These are phyloP conservation scores for Nymphalis io DNA, from an alignment of 1,140 invertebrate genomes.

Conservation along the genomic window DNA sequence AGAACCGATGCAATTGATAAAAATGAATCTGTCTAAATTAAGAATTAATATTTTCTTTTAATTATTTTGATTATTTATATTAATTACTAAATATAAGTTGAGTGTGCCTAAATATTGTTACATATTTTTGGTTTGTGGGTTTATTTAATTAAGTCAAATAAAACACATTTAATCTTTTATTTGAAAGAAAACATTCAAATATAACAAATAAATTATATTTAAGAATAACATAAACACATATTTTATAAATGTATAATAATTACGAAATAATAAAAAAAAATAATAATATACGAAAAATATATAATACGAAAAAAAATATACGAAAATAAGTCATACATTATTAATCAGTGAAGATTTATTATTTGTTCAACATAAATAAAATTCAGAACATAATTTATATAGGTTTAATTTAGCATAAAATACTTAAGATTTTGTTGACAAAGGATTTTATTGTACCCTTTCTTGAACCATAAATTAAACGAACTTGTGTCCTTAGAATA, in stretches of 20 bases:
- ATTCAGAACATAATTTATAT: conserved; percentile 59
- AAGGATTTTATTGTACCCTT: conserved; percentile 67
- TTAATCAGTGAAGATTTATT: not conserved
- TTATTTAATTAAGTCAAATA: too few species aligned
- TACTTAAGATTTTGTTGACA: conserved; percentile 75
- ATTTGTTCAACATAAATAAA: conserved; percentile 23
- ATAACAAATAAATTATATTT: too few species aligned
- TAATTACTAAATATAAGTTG: too few species aligned
- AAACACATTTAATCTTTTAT: too few species aligned
- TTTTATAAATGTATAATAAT: not conserved
- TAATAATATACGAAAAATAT: too few species aligned
- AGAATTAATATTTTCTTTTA: not conserved
- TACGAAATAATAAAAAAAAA: not conserved
- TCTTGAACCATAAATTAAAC: conserved; percentile 71
- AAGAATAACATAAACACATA: too few species aligned
- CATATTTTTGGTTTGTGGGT: too few species aligned
- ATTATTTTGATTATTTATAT: not conserved
- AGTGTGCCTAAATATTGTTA: too few species aligned
- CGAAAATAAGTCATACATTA: too few species aligned
- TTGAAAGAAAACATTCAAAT: too few species aligned
- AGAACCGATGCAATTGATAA: not conserved
- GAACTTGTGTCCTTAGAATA: conserved; percentile 54
- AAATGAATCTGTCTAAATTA: not conserved
- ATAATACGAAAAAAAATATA: too few species aligned
- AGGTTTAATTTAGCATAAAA: conserved; percentile 67